Evolutionary conservation across 2,113 vertebrate species (phyloP).

Genomic region (Lanius ludovicianus): DNA sequence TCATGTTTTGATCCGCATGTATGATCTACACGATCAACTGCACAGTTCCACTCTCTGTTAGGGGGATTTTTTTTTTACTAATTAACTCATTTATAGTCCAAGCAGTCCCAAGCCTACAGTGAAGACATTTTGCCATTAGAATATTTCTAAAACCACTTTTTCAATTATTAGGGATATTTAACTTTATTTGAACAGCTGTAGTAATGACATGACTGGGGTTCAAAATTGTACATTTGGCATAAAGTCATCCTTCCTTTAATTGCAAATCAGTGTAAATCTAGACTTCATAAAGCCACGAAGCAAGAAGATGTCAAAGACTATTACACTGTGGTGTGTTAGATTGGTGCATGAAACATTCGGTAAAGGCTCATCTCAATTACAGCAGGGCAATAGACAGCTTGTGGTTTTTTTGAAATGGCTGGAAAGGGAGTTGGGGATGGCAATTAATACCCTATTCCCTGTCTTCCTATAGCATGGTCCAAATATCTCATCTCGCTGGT

Average conservation of each 20-base stretch:
- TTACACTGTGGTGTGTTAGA: neutral
- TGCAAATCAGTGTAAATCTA: constrained; percentile 17
- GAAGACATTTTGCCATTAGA: neutral
- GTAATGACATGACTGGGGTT: neutral
- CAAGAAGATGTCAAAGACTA: constrained; percentile 5
- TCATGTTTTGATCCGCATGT: neutral
- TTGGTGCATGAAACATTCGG: neutral
- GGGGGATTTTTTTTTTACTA: neutral
- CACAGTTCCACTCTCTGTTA: neutral
- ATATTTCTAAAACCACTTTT: constrained; percentile 24
- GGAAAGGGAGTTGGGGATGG: neutral
- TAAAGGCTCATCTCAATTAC: neutral
- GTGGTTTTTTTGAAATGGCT: neutral
- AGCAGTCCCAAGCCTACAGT: constrained; percentile 9
- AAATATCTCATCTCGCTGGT: neutral
- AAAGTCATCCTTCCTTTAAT: constrained; percentile 9
- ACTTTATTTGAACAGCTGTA: constrained; percentile 45
- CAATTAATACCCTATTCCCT: neutral
- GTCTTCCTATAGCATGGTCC: neutral
- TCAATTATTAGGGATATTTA: constrained; percentile 43
- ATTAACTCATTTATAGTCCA: constrained; percentile 2
- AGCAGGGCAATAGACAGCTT: neutral
- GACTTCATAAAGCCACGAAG: neutral
- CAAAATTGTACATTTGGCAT: neutral
- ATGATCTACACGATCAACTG: neutral